Conservation (phyloP, 2,888 invertebrate genomes). For the Lochmaea crataegi region DNA sequence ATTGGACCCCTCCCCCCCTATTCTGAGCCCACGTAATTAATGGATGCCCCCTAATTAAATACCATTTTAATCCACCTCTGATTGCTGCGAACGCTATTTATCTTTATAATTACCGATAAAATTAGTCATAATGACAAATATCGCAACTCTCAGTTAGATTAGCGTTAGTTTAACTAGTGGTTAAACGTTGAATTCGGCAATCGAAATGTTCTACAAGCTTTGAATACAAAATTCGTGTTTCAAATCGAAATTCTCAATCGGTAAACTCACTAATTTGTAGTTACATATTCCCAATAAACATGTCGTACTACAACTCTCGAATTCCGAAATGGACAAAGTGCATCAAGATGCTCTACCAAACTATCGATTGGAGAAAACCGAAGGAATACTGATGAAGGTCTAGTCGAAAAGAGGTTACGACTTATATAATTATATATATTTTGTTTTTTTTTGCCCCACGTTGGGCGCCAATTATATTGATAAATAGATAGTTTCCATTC, state of each 20-base stretch:
- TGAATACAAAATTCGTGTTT: background rate
- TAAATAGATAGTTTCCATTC: too few relatives aligned
- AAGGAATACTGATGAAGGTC: background rate
- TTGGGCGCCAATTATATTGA: too few relatives aligned
- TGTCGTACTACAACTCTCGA: background rate
- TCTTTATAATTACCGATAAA: background rate
- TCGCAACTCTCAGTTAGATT: background rate
- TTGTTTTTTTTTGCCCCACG: too few relatives aligned
- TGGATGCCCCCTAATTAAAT: too few relatives aligned
- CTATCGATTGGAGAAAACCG: background rate
- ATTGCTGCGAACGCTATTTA: too few relatives aligned
- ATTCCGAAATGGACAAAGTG: background rate
- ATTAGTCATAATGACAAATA: background rate
- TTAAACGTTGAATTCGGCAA: background rate
- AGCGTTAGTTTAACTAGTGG: background rate
- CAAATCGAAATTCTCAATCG: background rate
- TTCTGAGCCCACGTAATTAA: too few relatives aligned
- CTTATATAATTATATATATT: background rate
- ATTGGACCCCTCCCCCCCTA: too few relatives aligned
- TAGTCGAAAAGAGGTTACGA: background rate
- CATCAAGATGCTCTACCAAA: background rate
- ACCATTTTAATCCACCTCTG: too few relatives aligned
- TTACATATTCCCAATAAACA: background rate
- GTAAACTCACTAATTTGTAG: background rate
- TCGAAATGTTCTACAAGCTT: background rate